Conservation (phyloP, 2,888 invertebrate species). For the Caradrina kadenii region DNA sequence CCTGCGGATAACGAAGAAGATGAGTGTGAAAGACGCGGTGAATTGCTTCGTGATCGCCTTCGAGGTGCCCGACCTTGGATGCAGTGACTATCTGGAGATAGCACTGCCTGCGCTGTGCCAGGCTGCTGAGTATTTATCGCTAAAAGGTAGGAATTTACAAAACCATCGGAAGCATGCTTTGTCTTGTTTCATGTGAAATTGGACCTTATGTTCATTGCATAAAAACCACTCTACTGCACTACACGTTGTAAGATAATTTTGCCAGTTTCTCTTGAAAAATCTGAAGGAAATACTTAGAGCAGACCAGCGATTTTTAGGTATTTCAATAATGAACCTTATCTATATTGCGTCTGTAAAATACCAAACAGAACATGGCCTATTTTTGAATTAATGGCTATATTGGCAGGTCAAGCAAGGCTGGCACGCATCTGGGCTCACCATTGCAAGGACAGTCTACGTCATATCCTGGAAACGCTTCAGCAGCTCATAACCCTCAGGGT, state of each 20-base stretch:
- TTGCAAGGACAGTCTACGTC: constrained; percentile 91
- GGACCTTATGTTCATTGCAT: background rate
- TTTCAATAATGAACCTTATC: background rate
- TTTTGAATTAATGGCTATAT: background rate
- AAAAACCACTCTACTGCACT: no score
- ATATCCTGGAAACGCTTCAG: constrained; percentile 94
- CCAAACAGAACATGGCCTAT: background rate
- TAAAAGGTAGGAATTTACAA: constrained; percentile 83
- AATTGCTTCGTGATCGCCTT: constrained; percentile 93
- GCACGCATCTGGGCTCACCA: constrained; percentile 95
- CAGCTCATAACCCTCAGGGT: constrained; percentile 96
- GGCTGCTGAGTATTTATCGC: constrained; percentile 93
- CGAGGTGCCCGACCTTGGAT: constrained; percentile 94
- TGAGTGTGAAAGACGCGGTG: constrained; percentile 89
- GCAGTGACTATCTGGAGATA: constrained; percentile 95
- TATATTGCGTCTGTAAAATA: background rate
- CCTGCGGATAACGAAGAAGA: constrained; percentile 89
- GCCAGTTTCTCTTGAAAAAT: no score
- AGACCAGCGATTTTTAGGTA: no score
- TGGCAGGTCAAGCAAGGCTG: constrained; percentile 93
- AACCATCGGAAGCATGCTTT: background rate
- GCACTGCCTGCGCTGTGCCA: constrained; percentile 95
- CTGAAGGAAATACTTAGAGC: no score
- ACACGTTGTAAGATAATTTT: no score
- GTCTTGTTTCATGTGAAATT: background rate